These are phyloP conservation scores for Chrysolina oricalcia DNA, from an alignment of 2,888 invertebrate species.

Conservation along the genomic window DNA sequence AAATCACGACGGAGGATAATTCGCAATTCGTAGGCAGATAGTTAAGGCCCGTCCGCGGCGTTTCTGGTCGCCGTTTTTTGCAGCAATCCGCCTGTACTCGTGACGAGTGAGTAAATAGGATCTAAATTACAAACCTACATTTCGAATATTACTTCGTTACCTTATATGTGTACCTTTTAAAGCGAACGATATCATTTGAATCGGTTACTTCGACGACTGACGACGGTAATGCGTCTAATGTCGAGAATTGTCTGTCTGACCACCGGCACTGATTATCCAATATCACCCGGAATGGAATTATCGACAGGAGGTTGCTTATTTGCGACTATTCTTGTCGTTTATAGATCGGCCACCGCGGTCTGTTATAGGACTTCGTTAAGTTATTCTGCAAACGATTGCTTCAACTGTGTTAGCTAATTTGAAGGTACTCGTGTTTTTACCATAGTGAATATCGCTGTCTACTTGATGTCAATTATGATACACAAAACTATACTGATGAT, in stretches of 20 bases:
- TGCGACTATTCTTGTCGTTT: slow-evolving; percentile 42
- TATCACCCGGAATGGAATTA: slow-evolving; percentile 63
- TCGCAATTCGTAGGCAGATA: slow-evolving; percentile 65
- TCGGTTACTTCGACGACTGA: slow-evolving; percentile 56
- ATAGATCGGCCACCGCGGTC: slow-evolving; percentile 42
- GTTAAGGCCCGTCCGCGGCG: slow-evolving; percentile 50
- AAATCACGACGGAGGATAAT: slow-evolving; percentile 61
- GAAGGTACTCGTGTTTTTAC: background rate
- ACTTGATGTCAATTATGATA: no score
- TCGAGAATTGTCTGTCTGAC: slow-evolving; percentile 59
- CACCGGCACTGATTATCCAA: slow-evolving; percentile 68
- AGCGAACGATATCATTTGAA: slow-evolving; percentile 62
- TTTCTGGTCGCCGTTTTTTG: slow-evolving; percentile 55
- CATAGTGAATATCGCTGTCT: background rate
- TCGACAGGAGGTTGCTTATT: slow-evolving; percentile 47
- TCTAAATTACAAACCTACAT: slow-evolving; percentile 63
- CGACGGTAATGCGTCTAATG: slow-evolving; percentile 55
- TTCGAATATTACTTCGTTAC: slow-evolving; percentile 61
- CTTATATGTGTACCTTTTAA: slow-evolving; percentile 58
- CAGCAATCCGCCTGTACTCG: slow-evolving; percentile 55
- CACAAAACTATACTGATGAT: no score
- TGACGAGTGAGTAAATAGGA: slow-evolving; percentile 63
- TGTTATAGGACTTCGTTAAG: background rate
- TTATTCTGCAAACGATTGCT: background rate
- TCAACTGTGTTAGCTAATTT: slow-evolving; percentile 14